phyloP scores from a whole-genome alignment of 2,888 invertebrate species.

The Troilus luridus region DNA sequence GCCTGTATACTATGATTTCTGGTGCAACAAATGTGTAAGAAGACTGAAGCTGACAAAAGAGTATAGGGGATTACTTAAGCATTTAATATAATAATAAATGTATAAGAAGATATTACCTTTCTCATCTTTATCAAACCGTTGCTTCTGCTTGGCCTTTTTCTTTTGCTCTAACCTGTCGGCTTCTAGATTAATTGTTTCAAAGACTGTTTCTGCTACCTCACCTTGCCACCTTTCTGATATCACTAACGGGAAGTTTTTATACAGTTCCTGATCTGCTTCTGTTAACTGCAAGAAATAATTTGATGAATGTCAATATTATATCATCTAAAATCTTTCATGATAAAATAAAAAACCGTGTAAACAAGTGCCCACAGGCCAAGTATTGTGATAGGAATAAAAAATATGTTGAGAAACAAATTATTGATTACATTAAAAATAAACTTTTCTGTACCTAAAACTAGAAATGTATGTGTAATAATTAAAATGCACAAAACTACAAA shows the following conservation, averaged over 20 bases:
- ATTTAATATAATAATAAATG: not conserved
- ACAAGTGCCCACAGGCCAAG: too few relatives aligned
- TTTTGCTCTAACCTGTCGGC: slow-evolving; percentile 97
- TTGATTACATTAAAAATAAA: too few relatives aligned
- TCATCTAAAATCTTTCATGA: too few relatives aligned
- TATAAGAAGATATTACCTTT: slow-evolving; percentile 75
- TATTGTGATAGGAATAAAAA: too few relatives aligned
- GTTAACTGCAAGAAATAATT: slow-evolving; percentile 76
- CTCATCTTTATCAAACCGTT: slow-evolving; percentile 94
- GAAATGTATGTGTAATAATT: too few relatives aligned
- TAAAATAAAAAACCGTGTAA: too few relatives aligned
- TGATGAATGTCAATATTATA: not conserved
- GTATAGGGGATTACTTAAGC: not conserved
- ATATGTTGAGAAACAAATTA: too few relatives aligned
- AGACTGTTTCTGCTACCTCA: slow-evolving; percentile 98
- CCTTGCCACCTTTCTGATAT: slow-evolving; percentile 99
- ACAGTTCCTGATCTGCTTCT: slow-evolving; percentile 97
- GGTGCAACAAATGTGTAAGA: not conserved
- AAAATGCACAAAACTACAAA: too few relatives aligned
- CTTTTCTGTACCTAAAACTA: too few relatives aligned
- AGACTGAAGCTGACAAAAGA: not conserved
- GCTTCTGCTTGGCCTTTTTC: slow-evolving; percentile 93
- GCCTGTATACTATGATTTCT: too few relatives aligned
- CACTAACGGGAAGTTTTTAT: slow-evolving; percentile 98
- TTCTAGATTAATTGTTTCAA: slow-evolving; percentile 97